Evolutionary conservation across 2,888 invertebrate genomes (phyloP).

Genomic region (Nemoura dubitans): DNA sequence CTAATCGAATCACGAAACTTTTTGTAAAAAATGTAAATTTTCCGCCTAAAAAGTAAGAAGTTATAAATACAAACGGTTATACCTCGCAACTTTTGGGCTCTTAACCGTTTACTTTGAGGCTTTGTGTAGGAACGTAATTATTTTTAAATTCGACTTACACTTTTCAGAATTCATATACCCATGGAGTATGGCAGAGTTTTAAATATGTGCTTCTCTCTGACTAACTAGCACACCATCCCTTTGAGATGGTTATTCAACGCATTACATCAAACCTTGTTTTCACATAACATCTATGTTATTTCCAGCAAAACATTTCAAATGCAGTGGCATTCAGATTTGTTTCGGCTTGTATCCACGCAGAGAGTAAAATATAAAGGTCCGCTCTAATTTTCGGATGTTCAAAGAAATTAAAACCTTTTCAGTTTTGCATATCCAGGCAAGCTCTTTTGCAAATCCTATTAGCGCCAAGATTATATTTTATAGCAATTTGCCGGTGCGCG

Average conservation of each 20-base stretch:
- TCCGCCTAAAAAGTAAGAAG: no score
- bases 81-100: no score
- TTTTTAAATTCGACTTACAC: no score
- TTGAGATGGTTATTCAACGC: not conserved
- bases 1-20: no score
- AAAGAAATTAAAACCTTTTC: constrained; percentile 2
- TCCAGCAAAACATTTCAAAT: not conserved
- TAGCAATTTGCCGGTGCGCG: not conserved
- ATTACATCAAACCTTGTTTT: not conserved
- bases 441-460: not conserved
- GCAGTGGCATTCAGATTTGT: not conserved
- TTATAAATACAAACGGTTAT: no score
- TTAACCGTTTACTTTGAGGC: no score
- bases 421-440: not conserved
- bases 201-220: not conserved
- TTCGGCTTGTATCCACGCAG: not conserved
- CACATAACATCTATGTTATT: not conserved
- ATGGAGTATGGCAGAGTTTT: no score
- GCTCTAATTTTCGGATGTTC: not conserved
- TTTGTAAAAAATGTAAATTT: no score
- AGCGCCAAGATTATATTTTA: not conserved
- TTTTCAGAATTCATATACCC: no score
- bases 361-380: not conserved
- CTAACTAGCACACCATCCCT: not conserved
- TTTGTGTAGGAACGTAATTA: no score